Percentiles rank a stretch among this genome's conserved stretches.
Evolutionary conservation across 1,140 invertebrate species (phyloP).

Genomic region (Conus ventricosus): DNA sequence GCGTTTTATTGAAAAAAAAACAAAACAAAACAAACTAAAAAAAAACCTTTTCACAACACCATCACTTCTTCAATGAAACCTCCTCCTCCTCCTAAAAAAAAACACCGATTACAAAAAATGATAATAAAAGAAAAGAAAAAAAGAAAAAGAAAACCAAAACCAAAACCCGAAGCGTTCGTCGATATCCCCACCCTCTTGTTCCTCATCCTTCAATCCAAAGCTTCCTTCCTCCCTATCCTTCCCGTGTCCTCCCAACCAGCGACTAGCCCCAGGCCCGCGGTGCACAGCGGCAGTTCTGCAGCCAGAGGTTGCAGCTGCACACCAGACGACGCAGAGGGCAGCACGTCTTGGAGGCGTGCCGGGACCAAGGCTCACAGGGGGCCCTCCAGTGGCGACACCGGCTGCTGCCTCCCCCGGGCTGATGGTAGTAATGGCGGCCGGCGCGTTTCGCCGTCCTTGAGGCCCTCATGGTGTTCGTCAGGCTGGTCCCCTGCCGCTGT

Average conservation of each 20-base stretch:
- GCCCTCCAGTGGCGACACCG: constrained; percentile 34
- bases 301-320: constrained; percentile 44
- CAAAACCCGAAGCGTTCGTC: not conserved
- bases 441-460: not conserved
- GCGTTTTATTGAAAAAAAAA: too few relatives aligned
- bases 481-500: not conserved
- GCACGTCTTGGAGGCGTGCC: not conserved
- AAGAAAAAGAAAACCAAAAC: not conserved
- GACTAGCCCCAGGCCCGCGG: constrained; percentile 30
- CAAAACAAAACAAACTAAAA: not conserved
- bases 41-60: not conserved
- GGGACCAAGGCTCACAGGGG: constrained; percentile 39
- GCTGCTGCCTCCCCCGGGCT: not conserved
- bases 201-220: not conserved
- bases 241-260: not conserved
- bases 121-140: not conserved
- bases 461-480: not conserved
- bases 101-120: not conserved
- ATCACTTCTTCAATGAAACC: too few relatives aligned
- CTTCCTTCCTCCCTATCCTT: not conserved
- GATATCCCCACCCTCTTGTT: not conserved
- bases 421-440: not conserved
- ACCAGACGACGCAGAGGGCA: constrained; percentile 18
- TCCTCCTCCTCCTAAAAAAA: too few relatives aligned
- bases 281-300: constrained; percentile 45